Percentiles rank a stretch among this genome's conserved stretches.
These are phyloP conservation scores for Cacoxenus indagator DNA, from an alignment of 2,888 invertebrate species.

Conservation along the genomic window DNA sequence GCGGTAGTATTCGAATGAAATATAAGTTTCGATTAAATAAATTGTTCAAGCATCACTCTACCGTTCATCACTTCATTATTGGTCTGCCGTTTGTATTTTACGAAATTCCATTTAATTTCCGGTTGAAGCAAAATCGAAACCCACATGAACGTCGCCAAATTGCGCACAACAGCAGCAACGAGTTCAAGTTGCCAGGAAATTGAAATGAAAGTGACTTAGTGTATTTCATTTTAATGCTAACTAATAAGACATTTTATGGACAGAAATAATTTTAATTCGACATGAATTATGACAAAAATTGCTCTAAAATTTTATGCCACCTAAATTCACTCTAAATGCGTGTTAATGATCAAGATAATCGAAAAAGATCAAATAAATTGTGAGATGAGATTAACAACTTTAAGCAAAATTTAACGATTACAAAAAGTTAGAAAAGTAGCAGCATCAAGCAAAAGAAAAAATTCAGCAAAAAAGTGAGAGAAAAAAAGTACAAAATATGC, in stretches of 20 bases:
- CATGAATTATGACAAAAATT: not conserved
- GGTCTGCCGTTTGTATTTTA: not conserved
- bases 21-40: not conserved
- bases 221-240: conserved; percentile 17
- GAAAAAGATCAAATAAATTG: not conserved
- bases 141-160: not conserved
- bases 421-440: not conserved
- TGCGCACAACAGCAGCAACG: not conserved
- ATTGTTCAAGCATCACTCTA: not conserved
- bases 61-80: not conserved
- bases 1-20: not conserved
- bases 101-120: conserved; percentile 9
- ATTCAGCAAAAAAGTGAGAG: not conserved
- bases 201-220: conserved; percentile 5
- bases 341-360: not conserved
- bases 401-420: not conserved
- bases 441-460: not conserved
- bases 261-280: not conserved
- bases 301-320: not conserved
- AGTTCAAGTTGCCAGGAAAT: conserved; percentile 16
- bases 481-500: not conserved
- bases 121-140: not conserved
- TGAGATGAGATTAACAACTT: not conserved
- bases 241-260: not conserved
- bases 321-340: not conserved